A percentile compares a stretch with the other conserved stretches of the same genome.
Conservation (phyloP, 2,888 invertebrate species). For the Hypsopygia costalis region DNA sequence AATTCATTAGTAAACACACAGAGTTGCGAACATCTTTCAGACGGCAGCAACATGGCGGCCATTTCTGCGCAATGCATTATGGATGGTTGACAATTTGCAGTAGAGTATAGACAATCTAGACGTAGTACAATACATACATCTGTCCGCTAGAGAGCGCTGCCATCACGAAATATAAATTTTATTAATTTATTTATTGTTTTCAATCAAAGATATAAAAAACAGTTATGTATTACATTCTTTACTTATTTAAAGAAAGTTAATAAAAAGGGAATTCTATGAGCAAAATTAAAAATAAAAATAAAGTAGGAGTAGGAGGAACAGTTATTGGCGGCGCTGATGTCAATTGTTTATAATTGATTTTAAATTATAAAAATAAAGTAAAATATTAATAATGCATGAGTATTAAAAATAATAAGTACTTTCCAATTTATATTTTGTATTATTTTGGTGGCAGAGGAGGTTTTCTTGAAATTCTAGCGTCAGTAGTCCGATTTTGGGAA, state of each 20-base stretch:
- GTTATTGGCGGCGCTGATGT: conserved; percentile 10
- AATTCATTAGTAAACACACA: conserved; percentile 81
- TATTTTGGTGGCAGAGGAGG: too few relatives aligned
- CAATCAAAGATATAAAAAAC: too few relatives aligned
- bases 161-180: not conserved
- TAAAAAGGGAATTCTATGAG: too few relatives aligned
- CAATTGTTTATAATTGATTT: not conserved
- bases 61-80: conserved; percentile 81
- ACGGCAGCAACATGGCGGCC: conserved; percentile 82
- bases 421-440: too few relatives aligned
- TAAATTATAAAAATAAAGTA: not conserved
- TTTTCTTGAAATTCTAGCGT: too few relatives aligned
- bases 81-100: conserved; percentile 80
- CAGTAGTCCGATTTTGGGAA: too few relatives aligned
- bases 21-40: conserved; percentile 80
- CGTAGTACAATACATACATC: conserved; percentile 26
- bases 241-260: too few relatives aligned
- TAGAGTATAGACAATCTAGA: conserved; percentile 70
- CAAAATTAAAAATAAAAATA: too few relatives aligned
- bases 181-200: not conserved
- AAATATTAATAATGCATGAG: too few relatives aligned
- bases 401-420: too few relatives aligned
- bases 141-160: conserved; percentile 45
- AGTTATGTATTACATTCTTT: too few relatives aligned
- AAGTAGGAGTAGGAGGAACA: too few relatives aligned